Evolutionary conservation across 2,888 invertebrate species (phyloP).

Genomic region (Diadegma fenestrale): DNA sequence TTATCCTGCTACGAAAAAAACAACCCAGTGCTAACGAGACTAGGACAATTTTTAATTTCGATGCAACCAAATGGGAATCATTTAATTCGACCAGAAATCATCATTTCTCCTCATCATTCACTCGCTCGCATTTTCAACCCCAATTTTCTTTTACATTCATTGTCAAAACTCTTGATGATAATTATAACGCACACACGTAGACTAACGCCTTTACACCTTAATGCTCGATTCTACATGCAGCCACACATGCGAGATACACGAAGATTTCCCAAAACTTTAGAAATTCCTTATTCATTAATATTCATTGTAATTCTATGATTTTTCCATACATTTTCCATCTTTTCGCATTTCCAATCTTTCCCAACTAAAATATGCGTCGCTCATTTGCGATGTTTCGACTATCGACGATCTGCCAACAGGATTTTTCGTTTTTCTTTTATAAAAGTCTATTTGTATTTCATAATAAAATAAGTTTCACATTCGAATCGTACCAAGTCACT

Average conservation of each 20-base stretch:
- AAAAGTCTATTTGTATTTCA: background rate
- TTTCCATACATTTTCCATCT: background rate
- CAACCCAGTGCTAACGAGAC: constrained; percentile 17
- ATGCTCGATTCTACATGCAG: constrained; percentile 79
- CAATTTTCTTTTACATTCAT: constrained; percentile 48
- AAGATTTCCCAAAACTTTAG: constrained; percentile 19
- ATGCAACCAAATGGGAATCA: constrained; percentile 44
- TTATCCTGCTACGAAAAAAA: background rate
- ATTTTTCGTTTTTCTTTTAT: background rate
- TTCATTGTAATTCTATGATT: background rate
- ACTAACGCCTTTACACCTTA: constrained; percentile 77
- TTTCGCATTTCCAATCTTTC: constrained; percentile 5
- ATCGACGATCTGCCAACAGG: background rate
- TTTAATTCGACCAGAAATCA: background rate
- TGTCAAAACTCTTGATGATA: constrained; percentile 27
- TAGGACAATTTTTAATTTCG: constrained; percentile 19
- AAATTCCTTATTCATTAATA: constrained; percentile 31
- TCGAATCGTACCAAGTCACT: background rate
- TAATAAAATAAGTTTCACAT: background rate
- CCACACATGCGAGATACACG: constrained; percentile 79
- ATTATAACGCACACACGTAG: constrained; percentile 74
- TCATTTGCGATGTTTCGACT: background rate
- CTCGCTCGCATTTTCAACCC: constrained; percentile 40
- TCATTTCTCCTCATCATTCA: constrained; percentile 19
- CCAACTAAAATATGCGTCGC: background rate